Evolutionary conservation across 2,797 vertebrate genomes (phyloP), one percentile per base, ranked within the genome.

Genomic region (Meriones psammophilus): DNA sequence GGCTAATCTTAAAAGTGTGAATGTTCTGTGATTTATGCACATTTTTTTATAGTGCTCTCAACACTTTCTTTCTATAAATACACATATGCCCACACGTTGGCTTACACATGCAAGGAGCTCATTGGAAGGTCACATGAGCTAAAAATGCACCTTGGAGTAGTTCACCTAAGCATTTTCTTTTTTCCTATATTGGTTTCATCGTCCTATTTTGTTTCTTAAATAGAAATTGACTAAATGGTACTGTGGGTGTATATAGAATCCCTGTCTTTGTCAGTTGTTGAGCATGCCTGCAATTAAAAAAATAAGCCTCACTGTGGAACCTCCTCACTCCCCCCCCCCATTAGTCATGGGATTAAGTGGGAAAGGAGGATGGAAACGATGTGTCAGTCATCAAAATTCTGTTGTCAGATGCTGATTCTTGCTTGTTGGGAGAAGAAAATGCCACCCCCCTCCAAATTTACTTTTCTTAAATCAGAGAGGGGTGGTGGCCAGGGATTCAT

Each of bases 191-290:
- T 91, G 92, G 92, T 95, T 90, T 97, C 92, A 93, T 94, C 97
- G 94, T 94, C 93, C 96, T 91, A 94, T 87, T 96, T 96, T 95
- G 78, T 91, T 97, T 97, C 88, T 94, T 94, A 97, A 96, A 95
- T 97, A 96, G 94, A 97, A 95, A 93, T 96, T 54, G 93, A 89
- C 95, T 96, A 96, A 97, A 94, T 88, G 91, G 85, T 87, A 89
- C 77, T 30, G 81, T 96, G 88, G 90, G 77, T 92, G 42, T 97
- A 62, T 94, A 15, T 90, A 54, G 88, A 94, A 88, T 71, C 69
- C 83, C 88, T 62, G 81, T 86, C 73, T 92, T 92, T 80, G 89
- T 94, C 54, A 85, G 88, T 81, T 92, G 56, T 90, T 71, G 77
- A 84, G 69, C 64, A 93, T 66, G 92, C 39, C 92, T 96, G 78